Percentiles rank a stretch among this genome's conserved stretches.
Evolutionary conservation across 1,140 invertebrate genomes (phyloP).

Genomic region (Pseudobourletiella spinata): DNA sequence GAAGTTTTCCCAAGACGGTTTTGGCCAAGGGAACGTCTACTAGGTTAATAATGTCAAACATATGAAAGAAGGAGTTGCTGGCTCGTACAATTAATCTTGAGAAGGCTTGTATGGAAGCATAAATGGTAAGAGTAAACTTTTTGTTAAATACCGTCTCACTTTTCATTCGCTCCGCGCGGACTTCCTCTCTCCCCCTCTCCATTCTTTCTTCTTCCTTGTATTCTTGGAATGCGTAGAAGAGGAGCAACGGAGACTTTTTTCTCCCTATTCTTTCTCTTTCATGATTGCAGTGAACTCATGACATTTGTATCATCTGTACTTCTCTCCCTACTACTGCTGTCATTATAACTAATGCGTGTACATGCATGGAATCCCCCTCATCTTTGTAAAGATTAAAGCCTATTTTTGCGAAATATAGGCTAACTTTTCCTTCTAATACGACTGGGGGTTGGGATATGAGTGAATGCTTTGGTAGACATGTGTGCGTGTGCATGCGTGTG

Average conservation of each 20-base stretch:
- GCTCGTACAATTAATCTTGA: background rate
- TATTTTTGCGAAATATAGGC: background rate
- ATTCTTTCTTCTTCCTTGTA: background rate
- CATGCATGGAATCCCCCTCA: background rate
- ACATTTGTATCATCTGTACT: background rate
- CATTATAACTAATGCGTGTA: conserved; percentile 3
- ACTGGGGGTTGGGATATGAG: background rate
- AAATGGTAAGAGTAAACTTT: conserved; percentile 3
- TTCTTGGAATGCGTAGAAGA: background rate
- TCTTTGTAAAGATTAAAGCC: background rate
- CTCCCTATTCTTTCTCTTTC: background rate
- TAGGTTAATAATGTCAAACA: too few relatives aligned
- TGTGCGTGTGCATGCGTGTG: background rate
- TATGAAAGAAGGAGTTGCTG: too few relatives aligned
- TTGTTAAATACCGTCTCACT: conserved; percentile 1
- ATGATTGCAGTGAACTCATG: background rate
- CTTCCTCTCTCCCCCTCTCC: background rate
- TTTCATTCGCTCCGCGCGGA: background rate
- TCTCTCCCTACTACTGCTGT: background rate
- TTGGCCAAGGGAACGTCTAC: too few relatives aligned
- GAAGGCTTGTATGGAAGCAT: background rate
- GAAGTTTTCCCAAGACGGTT: too few relatives aligned
- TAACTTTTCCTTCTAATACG: background rate
- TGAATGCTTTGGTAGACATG: background rate
- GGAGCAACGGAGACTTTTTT: too few relatives aligned